Conservation (phyloP, 2,797 vertebrate species). For the Glossophaga mutica region DNA sequence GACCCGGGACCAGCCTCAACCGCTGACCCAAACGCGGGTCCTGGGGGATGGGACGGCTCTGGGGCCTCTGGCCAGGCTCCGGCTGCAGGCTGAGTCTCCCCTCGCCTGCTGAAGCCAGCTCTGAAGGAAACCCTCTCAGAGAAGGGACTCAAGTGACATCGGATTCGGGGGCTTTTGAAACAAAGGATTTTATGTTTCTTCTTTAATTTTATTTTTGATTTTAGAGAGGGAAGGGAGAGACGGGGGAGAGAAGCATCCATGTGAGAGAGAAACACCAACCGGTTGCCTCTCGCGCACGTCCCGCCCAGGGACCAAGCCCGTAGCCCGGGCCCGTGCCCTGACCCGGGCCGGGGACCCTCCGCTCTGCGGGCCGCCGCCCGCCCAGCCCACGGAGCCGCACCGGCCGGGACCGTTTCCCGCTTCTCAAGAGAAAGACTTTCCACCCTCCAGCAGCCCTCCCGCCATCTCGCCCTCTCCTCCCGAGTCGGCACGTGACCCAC, state of each 20-base stretch:
- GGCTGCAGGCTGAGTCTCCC: background rate
- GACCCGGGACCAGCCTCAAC: background rate
- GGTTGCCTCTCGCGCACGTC: rapidly evolving
- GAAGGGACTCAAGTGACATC: background rate
- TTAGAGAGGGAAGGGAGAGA: background rate
- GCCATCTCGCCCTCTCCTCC: too few relatives aligned
- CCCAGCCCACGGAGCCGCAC: too few relatives aligned
- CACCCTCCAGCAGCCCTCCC: too few relatives aligned
- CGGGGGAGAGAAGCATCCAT: background rate
- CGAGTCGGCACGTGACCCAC: too few relatives aligned
- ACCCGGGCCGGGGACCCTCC: too few relatives aligned
- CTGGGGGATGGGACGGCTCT: background rate
- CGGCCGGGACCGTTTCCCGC: too few relatives aligned
- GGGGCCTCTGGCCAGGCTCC: background rate
- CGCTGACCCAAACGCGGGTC: background rate
- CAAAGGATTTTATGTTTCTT: background rate
- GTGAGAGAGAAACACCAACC: background rate
- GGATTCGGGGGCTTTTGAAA: background rate
- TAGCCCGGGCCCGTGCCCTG: too few relatives aligned
- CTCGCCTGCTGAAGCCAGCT: background rate
- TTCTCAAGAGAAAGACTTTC: rapidly evolving
- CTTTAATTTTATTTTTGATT: background rate
- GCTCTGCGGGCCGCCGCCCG: too few relatives aligned
- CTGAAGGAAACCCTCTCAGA: background rate
- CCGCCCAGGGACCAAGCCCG: too few relatives aligned